Evolutionary conservation across 1,140 invertebrate genomes (phyloP), one percentile per base, ranked within the genome.

Genomic region (Panagrolaimus sp.): DNA sequence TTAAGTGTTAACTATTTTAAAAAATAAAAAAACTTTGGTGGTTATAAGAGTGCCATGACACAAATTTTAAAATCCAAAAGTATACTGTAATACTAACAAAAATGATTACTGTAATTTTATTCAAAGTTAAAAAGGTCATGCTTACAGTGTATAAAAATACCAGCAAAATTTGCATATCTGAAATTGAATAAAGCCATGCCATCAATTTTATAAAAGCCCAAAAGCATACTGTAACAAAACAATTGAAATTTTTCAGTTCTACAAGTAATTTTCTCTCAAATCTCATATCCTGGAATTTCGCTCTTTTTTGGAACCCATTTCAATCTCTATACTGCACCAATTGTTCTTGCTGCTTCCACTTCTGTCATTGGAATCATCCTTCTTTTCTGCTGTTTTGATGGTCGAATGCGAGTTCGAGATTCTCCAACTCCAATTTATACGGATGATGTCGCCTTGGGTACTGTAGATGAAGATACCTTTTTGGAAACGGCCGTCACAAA

Each of bases 321-420:
- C 15, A 73, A 73, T 48, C 32, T 75, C 10, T 73, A 69, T 66
- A 73, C 72, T 9, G 72, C 72, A 7, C 72, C 72, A 3, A 58
- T 73, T 26, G 15, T 70, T 15, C 17, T 75, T 6, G 21, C 67
- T 15, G 26, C 74, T 24, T 21, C 71, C 15, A 63, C 69, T 1
- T 71, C 48, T n/a, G 17, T 71, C 47, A 38, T 73, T 47, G 72
- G 64, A 32, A 21, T 71, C 45, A 14, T 43, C 52, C 24, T 76
- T 1, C 55, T 73, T 8, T 26, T 75, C 9, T 52, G 17, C 38
- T 62, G n/a, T n/a, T 73, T 73, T 21, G 66, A 73, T 43, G 72
- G 70, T 9, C 45, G 69, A 32, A 71, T 71, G 70, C 52, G 52
- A 1, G 28, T 58, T 58, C 44, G 38, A 12, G 21, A 63, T 28